Conservation (phyloP, 2,113 vertebrate species). For the human region DNA sequence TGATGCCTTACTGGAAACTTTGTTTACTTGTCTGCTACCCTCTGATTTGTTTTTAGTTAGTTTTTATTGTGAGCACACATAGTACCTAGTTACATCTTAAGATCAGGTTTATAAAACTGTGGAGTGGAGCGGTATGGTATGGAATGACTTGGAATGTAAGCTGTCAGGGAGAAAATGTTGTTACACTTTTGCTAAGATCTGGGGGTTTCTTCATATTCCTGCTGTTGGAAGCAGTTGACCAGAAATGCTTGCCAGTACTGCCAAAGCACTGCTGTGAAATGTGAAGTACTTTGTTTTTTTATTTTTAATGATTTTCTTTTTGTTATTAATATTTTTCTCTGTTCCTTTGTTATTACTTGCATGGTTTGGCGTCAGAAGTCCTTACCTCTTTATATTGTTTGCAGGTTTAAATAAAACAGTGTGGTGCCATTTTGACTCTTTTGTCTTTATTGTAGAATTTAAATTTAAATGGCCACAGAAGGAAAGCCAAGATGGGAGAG, state of each 20-base stretch:
- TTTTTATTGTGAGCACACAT: constrained; percentile 70
- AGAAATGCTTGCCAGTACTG: not conserved
- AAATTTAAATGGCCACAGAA: no score
- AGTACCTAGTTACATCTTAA: constrained; percentile 40
- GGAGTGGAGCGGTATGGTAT: not conserved
- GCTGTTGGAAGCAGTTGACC: not conserved
- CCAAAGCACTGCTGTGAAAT: constrained; percentile 37
- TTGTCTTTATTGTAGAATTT: constrained; percentile 34
- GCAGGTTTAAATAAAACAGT: constrained; percentile 82
- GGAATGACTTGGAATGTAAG: not conserved
- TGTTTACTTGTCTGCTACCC: constrained; percentile 56
- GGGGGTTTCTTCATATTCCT: not conserved
- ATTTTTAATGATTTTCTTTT: constrained; percentile 12
- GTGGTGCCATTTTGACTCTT: constrained; percentile 59
- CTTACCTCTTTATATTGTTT: constrained; percentile 72
- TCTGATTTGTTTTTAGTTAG: constrained; percentile 75
- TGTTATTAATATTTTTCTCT: constrained; percentile 32
- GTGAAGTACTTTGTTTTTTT: constrained; percentile 21
- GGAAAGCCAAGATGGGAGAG: not conserved
- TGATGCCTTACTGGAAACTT: constrained; percentile 84
- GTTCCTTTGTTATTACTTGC: constrained; percentile 43
- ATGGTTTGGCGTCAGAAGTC: constrained; percentile 67
- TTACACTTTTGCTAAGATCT: not conserved
- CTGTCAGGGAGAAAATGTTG: not conserved
- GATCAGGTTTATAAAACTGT: not conserved